Base-by-base conservation (phyloP, 2,888 invertebrate genomes). In the Carterocephalus palaemon region DNA sequence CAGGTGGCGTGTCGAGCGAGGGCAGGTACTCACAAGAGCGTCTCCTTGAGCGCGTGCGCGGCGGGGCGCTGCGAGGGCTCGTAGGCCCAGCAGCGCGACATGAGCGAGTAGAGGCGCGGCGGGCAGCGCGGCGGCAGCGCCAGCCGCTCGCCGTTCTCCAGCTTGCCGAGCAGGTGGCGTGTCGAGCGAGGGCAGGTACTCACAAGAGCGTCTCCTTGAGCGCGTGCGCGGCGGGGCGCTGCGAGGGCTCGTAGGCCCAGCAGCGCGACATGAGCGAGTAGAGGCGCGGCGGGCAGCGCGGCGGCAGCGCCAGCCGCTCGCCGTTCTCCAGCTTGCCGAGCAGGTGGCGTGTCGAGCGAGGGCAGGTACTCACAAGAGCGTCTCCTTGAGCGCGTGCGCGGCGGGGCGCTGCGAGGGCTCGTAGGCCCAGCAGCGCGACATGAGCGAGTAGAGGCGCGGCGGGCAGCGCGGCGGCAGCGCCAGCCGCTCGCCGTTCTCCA, bases 21-120 rank as follows among this genome's bases (percentile, higher is more conserved):
- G 7, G 2, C 2, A 10, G 10, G 9, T 2, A 88, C 91, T 88
- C 70, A 95, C 95, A 93, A 92, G 22, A 98, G 87, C 7, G 94
- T 94, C 75, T 95, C 95, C 76, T 96, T 95, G 48, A 99, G 93
- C 56, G 94, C 92, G 67, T 94, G 93, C 62, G 99, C 98, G 24
- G 92, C 92, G 0, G 98, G 99, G 50, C 99, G 80, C 68, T 96
- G 95, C 34, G 94, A 92, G 0, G 99, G 98, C 70, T 99, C 98
- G 77, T 98, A 98, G 1, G 95, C 91, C 99, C 99, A 99, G 75
- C 98, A 98, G 59, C 94, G 92, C 16, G 96, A 96, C 95, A 99
- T 96, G 28, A 99, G 88, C 23, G 96, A 95, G 88, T 99, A 99
- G 9, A 99, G 88, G 5, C 96, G 87, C 0, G 97, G 96, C 0